Conservation (phyloP, 2,113 vertebrate species). For the Xenopus borealis region DNA sequence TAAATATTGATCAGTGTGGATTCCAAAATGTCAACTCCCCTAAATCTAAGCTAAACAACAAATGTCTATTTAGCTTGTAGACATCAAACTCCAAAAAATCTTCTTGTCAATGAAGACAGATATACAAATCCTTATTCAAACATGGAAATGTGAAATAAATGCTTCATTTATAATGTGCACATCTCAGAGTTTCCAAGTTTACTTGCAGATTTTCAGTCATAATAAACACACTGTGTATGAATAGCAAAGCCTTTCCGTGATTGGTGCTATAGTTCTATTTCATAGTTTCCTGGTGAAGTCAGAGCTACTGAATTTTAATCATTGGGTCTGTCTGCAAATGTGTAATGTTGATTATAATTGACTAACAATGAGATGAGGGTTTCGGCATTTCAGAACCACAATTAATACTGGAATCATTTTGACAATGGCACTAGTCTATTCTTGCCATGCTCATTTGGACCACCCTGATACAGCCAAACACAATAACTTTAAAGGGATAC, state of each 20-base stretch:
- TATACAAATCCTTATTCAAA: conserved; percentile 5
- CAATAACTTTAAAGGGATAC: no score
- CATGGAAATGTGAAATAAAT: conserved; percentile 2
- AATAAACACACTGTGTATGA: background rate
- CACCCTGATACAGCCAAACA: no score
- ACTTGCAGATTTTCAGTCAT: background rate
- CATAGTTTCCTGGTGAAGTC: no score
- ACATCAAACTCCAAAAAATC: background rate
- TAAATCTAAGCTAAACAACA: background rate
- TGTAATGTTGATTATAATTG: no score
- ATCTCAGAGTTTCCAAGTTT: background rate
- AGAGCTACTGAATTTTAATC: no score
- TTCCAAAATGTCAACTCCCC: background rate
- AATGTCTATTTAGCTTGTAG: background rate
- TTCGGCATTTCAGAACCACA: no score
- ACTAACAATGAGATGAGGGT: no score
- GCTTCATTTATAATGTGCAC: background rate
- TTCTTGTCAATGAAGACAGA: background rate
- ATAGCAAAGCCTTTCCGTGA: background rate
- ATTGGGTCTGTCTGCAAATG: no score
- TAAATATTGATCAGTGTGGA: background rate
- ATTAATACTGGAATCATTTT: no score
- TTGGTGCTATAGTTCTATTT: no score
- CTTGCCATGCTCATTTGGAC: no score
- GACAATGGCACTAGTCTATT: no score